phyloP scores from a whole-genome alignment of 2,113 vertebrate genomes.

The Bos javanicus region DNA sequence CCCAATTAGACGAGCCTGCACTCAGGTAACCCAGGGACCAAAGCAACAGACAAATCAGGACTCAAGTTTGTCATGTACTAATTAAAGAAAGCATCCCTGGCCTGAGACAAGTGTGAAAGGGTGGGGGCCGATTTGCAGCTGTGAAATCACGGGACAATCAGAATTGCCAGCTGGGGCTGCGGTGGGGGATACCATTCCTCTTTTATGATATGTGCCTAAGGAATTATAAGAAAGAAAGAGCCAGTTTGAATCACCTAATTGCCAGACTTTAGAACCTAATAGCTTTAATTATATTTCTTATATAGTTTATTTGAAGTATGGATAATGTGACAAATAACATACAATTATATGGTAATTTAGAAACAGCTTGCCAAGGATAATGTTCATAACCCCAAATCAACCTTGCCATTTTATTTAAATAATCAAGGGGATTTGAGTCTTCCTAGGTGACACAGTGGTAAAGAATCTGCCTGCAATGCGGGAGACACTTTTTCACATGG shows the following conservation, averaged over 20 bases:
- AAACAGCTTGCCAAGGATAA: slow-evolving; percentile 5
- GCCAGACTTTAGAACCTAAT: slow-evolving; percentile 11
- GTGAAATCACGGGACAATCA: slow-evolving; percentile 51
- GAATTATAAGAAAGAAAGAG: background rate
- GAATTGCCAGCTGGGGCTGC: slow-evolving; percentile 36
- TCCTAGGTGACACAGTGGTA: background rate
- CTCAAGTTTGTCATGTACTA: slow-evolving; percentile 57
- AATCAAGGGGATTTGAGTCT: background rate
- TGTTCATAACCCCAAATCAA: background rate
- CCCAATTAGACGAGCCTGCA: background rate
- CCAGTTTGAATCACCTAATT: slow-evolving; percentile 23
- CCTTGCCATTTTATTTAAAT: slow-evolving; percentile 24
- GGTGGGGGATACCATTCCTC: slow-evolving; percentile 36
- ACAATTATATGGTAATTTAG: background rate
- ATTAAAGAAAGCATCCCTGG: slow-evolving; percentile 63
- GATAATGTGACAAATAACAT: slow-evolving; percentile 17
- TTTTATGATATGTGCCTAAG: slow-evolving; percentile 37
- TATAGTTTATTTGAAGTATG: slow-evolving; percentile 28
- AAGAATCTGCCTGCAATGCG: background rate
- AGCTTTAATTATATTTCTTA: slow-evolving; percentile 45
- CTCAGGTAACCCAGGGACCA: background rate
- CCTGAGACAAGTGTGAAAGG: slow-evolving; percentile 48
- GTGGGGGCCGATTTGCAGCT: slow-evolving; percentile 50
- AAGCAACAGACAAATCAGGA: background rate
- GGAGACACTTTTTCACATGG: background rate